phyloP scores from a whole-genome alignment of 2,113 vertebrate genomes.

The Centropristis striata region DNA sequence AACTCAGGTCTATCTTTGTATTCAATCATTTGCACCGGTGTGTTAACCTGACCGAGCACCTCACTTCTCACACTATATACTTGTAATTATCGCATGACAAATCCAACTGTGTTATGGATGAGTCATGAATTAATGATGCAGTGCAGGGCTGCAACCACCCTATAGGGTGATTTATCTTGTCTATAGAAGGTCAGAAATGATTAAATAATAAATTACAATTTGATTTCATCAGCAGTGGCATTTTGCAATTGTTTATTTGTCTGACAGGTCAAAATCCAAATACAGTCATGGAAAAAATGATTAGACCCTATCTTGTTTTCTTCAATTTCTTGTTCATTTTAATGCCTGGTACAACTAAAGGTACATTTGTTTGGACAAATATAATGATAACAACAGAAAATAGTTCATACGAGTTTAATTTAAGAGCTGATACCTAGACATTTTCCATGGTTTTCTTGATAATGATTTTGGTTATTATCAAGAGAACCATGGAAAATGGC shows the following conservation, averaged over 20 bases:
- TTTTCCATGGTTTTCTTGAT: too few relatives aligned
- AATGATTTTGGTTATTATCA: too few relatives aligned
- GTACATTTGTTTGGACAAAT: too few relatives aligned
- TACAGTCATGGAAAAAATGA: not conserved
- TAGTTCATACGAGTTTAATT: too few relatives aligned
- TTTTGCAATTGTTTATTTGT: not conserved
- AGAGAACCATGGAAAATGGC: too few relatives aligned
- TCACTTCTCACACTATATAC: not conserved
- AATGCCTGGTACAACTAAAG: too few relatives aligned
- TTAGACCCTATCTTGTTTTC: too few relatives aligned
- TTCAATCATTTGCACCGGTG: not conserved
- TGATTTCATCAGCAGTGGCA: not conserved
- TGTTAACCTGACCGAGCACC: not conserved
- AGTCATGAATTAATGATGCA: conserved; percentile 5
- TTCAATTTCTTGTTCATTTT: too few relatives aligned
- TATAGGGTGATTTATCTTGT: too few relatives aligned
- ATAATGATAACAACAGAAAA: too few relatives aligned
- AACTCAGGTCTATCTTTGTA: not conserved
- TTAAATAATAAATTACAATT: not conserved
- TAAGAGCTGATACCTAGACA: too few relatives aligned
- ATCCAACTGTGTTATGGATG: not conserved
- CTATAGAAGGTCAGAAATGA: not conserved
- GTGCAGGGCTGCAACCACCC: not conserved
- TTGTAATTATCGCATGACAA: not conserved
- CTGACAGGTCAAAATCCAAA: not conserved